Evolutionary conservation across 2,888 invertebrate genomes (phyloP).

Genomic region (Phytoseiulus persimilis): DNA sequence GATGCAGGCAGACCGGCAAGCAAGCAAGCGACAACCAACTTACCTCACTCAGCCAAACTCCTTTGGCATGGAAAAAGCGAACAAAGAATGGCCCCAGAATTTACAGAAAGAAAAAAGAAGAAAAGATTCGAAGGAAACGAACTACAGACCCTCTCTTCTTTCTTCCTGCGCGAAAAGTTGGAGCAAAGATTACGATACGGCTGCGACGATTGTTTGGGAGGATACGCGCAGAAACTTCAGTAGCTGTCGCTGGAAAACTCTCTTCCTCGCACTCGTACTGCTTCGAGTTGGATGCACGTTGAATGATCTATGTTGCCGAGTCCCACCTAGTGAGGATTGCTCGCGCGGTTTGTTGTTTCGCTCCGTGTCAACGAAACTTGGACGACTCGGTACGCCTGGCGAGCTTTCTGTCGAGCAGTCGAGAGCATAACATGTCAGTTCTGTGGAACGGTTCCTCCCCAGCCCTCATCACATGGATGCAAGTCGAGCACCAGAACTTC

Average conservation of each 20-base stretch:
- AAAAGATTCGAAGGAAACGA: neutral
- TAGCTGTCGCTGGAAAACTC: neutral
- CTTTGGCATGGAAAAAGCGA: neutral
- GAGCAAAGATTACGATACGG: neutral
- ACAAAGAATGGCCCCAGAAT: neutral
- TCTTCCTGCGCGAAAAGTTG: neutral
- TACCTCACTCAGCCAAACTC: neutral
- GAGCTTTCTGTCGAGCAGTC: no score
- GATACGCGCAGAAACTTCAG: neutral
- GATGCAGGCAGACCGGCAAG: neutral
- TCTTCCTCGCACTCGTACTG: neutral
- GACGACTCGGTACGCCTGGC: no score
- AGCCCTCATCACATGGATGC: no score
- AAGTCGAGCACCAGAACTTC: no score
- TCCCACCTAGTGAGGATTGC: no score
- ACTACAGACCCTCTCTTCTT: neutral
- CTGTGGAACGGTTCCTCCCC: no score
- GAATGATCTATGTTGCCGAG: neutral
- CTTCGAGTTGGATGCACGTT: no score
- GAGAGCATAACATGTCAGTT: no score
- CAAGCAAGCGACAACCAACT: neutral
- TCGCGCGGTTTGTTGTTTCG: no score
- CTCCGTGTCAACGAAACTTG: no score
- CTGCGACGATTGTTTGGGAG: neutral
- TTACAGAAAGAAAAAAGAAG: neutral